These are phyloP conservation scores for Acanthis flammea DNA, from an alignment of 2,797 vertebrate species.

Conservation along the genomic window DNA sequence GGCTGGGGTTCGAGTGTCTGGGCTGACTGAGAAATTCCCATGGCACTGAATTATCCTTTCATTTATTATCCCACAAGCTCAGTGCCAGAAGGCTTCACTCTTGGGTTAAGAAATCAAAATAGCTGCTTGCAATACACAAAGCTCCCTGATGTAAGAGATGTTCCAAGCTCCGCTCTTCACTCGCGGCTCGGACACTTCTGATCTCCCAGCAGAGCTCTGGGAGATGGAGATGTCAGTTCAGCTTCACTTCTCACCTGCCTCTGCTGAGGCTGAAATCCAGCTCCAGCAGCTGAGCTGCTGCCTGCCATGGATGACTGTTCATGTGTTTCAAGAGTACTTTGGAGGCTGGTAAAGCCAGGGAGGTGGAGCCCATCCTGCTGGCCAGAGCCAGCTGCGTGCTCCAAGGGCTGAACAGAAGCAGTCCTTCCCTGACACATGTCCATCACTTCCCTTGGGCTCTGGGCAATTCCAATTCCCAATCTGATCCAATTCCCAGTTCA, in stretches of 20 bases:
- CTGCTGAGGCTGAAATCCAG: constrained; percentile 7
- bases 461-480: not conserved
- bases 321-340: not conserved
- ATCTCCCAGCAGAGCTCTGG: not conserved
- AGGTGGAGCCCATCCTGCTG: not conserved
- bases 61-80: constrained; percentile 3
- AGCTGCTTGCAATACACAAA: not conserved
- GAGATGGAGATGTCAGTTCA: constrained; percentile 19
- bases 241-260: constrained; percentile 33
- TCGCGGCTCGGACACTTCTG: not conserved
- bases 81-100: constrained; percentile 7
- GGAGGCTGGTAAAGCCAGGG: not conserved
- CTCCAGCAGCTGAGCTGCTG: constrained; percentile 24
- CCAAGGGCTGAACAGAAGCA: not conserved
- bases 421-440: not conserved
- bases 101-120: constrained; percentile 36
- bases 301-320: not conserved
- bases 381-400: not conserved
- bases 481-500: not conserved
- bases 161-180: not conserved
- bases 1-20: not conserved
- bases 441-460: not conserved
- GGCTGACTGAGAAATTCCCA: not conserved
- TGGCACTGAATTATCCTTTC: not conserved
- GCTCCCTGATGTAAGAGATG: not conserved